Evolutionary conservation across 2,888 invertebrate genomes (phyloP).

Genomic region (Zaprionus obscuricornis): DNA sequence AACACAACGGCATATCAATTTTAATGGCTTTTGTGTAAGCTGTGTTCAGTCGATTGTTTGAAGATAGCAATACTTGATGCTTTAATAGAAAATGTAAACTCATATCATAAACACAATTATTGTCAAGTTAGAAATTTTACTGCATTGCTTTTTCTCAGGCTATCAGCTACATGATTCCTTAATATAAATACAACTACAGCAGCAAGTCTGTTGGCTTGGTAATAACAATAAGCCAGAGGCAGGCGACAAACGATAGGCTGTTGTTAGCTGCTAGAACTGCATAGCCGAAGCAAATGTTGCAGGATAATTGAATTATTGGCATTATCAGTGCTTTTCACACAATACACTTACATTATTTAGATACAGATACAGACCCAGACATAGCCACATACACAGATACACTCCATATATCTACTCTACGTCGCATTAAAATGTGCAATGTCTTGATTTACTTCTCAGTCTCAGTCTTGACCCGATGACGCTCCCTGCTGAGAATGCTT

Average conservation of each 20-base stretch:
- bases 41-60: too few relatives aligned
- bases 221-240: slow-evolving; percentile 54
- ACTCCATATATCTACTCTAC: slow-evolving; percentile 6
- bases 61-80: too few relatives aligned
- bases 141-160: slow-evolving; percentile 39
- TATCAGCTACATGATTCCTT: slow-evolving; percentile 58
- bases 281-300: slow-evolving; percentile 32
- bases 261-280: slow-evolving; percentile 3
- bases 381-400: not conserved
- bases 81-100: too few relatives aligned
- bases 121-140: slow-evolving; percentile 45
- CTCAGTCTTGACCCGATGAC: slow-evolving; percentile 3
- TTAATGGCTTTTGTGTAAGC: slow-evolving; percentile 5
- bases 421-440: slow-evolving; percentile 64
- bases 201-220: slow-evolving; percentile 52
- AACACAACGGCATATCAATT: slow-evolving; percentile 4
- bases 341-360: slow-evolving; percentile 12
- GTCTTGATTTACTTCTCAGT: slow-evolving; percentile 60
- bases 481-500: slow-evolving; percentile 7
- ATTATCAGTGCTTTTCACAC: slow-evolving; percentile 58
- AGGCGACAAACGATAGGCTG: slow-evolving; percentile 4
- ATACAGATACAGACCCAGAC: not conserved
- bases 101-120: too few relatives aligned
- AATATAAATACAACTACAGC: slow-evolving; percentile 38
- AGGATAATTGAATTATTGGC: slow-evolving; percentile 72